phyloP scores from a whole-genome alignment of 2,888 invertebrate species.

The Campaea margaritaria region DNA sequence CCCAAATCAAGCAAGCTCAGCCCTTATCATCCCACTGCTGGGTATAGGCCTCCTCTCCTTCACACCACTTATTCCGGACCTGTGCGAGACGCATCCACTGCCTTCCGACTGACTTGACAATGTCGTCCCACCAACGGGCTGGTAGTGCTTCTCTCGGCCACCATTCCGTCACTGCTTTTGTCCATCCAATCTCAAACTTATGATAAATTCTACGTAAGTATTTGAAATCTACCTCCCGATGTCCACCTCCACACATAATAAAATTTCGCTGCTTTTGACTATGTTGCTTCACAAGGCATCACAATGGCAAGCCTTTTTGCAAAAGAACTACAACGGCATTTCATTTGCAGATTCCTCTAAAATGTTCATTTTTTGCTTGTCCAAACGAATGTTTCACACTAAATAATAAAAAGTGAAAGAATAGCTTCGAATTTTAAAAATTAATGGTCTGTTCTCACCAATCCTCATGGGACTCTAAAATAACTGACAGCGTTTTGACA shows the following conservation, averaged over 20 bases:
- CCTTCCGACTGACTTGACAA: too few species aligned
- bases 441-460: too few species aligned
- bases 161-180: too few species aligned
- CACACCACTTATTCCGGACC: too few species aligned
- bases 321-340: slow-evolving; percentile 1
- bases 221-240: slow-evolving; percentile 1
- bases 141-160: too few species aligned
- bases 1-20: too few species aligned
- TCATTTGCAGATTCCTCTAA: slow-evolving; percentile 16
- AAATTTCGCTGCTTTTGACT: slow-evolving; percentile 5
- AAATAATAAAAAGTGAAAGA: slow-evolving; percentile 16
- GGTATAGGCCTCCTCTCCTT: too few species aligned
- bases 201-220: too few species aligned
- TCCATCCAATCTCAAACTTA: too few species aligned
- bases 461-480: slow-evolving; percentile 5
- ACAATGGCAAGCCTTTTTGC: slow-evolving; percentile 25
- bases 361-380: slow-evolving; percentile 16
- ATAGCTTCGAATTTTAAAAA: slow-evolving; percentile 5
- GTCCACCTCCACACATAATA: neutral
- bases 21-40: too few species aligned
- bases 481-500: slow-evolving; percentile 10
- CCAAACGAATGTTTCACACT: slow-evolving; percentile 1
- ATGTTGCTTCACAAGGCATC: slow-evolving; percentile 8
- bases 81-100: too few species aligned
- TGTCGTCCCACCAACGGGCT: too few species aligned